These are phyloP conservation scores for Mesorhabditis spiculigera DNA, from an alignment of 2,888 invertebrate species.

Conservation along the genomic window DNA sequence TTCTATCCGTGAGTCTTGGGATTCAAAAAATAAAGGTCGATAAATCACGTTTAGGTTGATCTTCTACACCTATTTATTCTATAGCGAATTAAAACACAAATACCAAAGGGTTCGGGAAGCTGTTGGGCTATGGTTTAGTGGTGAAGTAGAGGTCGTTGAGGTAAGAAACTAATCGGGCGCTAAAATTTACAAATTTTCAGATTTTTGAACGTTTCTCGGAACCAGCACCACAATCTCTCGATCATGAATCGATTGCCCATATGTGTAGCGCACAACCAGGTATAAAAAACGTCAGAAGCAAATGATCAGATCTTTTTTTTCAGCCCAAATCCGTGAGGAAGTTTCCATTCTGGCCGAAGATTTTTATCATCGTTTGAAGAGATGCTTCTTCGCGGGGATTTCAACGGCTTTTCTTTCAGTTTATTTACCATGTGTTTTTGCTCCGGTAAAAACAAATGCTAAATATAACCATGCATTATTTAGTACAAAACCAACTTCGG, in stretches of 20 bases:
- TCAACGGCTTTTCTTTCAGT: constrained; percentile 82
- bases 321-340: constrained; percentile 71
- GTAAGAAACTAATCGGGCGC: constrained; percentile 9
- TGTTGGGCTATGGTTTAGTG: constrained; percentile 15
- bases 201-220: constrained; percentile 25
- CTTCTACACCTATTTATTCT: constrained; percentile 18
- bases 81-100: constrained; percentile 22
- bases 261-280: constrained; percentile 42
- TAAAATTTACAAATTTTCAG: constrained; percentile 14
- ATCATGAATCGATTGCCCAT: constrained; percentile 42
- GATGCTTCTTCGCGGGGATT: constrained; percentile 77
- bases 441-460: constrained; percentile 67
- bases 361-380: constrained; percentile 83
- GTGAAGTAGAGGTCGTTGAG: constrained; percentile 18
- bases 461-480: constrained; percentile 6
- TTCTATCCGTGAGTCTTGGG: constrained; percentile 79
- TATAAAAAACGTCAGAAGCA: constrained; percentile 5
- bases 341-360: constrained; percentile 79
- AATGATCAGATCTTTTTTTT: constrained; percentile 19
- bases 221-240: constrained; percentile 31
- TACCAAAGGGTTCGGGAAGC: constrained; percentile 11
- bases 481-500: constrained; percentile 46
- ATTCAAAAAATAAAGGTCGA: background rate
- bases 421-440: constrained; percentile 83
- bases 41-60: constrained; percentile 15